Base-by-base conservation (phyloP, 2,888 invertebrate genomes). In the Sarcophaga caerulescens region DNA sequence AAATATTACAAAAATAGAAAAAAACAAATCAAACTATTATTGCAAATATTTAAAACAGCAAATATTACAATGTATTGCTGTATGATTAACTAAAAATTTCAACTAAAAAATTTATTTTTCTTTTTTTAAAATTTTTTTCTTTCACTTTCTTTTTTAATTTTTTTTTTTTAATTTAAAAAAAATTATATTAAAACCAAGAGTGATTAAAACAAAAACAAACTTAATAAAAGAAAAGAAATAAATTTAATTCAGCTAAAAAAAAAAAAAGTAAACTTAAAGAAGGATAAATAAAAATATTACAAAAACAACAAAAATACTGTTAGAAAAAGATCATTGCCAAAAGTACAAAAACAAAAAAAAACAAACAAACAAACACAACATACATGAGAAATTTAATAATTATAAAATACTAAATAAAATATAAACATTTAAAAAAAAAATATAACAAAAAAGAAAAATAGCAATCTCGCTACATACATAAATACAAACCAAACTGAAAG, bases 281-380 rank as follows among this genome's bases (percentile, higher is more conserved):
- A 73, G 23, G 10, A 69, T 21, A 77, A 66, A 71, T 74, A 81
- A 75, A 88, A 85, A 60, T 35, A 57, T 44, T 6, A 52, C 23
- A 87, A 77, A 63, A 62, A 85, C 85, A 85, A 82, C 84, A 88
- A 84, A 84, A 80, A 89, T 85, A 90, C 89, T 90, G 90, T 92
- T 91, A 92, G 91, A 89, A 87, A 91, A 92, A 91, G 90, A 91
- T 91, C 92, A 92, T 92, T 92, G 92, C 92, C 92, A 92, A 92
- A 92, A 52, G 52, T 52, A 52, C 52, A 52, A 52, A 35, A 35
- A 35, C 8, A 8, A 35, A 35, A 25, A 25, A 25, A 5, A 25
- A 47, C 92, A 92, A 92, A 92, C 92, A 92, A 92, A 92, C 12
- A 52, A 52, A 52, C 52, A 52, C 52, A 52, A 52, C 52, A 52